These are phyloP conservation scores for Micronisus gabar DNA, from an alignment of 2,113 vertebrate genomes.

Conservation along the genomic window DNA sequence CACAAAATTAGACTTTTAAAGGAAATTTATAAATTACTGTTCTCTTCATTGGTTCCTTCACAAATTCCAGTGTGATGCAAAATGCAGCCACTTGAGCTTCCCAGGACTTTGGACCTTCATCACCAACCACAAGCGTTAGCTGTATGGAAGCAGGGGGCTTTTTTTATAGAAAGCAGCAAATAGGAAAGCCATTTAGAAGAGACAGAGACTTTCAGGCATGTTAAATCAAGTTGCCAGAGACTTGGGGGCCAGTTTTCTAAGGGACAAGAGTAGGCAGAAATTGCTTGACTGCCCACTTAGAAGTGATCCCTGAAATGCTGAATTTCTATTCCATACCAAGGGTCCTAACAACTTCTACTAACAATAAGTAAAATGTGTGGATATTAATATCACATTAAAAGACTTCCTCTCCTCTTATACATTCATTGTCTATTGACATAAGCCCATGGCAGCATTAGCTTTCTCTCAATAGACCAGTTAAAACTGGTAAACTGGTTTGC, in stretches of 20 bases:
- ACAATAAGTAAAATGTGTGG: background rate
- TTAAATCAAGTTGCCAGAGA: background rate
- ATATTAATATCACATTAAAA: background rate
- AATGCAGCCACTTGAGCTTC: background rate
- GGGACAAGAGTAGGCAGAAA: background rate
- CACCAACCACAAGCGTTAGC: background rate
- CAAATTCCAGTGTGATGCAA: background rate
- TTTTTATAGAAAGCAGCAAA: background rate
- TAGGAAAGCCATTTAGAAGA: background rate
- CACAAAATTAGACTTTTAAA: background rate
- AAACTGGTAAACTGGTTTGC: background rate
- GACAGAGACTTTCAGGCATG: background rate
- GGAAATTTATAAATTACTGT: background rate
- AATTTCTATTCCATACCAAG: background rate
- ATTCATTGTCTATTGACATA: background rate
- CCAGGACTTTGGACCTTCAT: background rate
- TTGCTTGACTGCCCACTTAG: background rate
- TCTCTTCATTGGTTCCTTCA: background rate
- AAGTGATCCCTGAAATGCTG: background rate
- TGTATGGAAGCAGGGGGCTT: fast-evolving
- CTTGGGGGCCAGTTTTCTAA: background rate
- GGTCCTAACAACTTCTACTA: background rate
- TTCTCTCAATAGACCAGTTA: background rate
- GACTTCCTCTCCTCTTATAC: background rate
- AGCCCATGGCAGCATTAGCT: background rate